Evolutionary conservation across 1,140 invertebrate species (phyloP), one percentile per base, ranked within the genome.

Genomic region (Pissodes strobi): DNA sequence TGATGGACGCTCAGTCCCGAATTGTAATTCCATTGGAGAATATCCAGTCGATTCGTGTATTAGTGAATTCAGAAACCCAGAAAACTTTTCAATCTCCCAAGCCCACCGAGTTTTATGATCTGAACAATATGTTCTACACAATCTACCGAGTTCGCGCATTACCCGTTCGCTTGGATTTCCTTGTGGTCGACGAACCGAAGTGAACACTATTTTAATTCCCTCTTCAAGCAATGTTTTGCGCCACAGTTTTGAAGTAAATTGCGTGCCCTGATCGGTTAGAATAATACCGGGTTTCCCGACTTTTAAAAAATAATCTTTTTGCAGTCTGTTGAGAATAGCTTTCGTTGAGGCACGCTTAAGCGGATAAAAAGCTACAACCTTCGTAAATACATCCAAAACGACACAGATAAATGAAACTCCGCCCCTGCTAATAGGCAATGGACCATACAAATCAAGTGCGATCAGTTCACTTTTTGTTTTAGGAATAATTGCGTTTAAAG

Each of bases 361-460:
- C n/a, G n/a, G n/a, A n/a, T n/a, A n/a, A n/a, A n/a, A n/a, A n/a
- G n/a, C n/a, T n/a, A n/a, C n/a, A n/a, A n/a, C n/a, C n/a, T n/a
- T n/a, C n/a, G n/a, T n/a, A n/a, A n/a, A n/a, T n/a, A n/a, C n/a
- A n/a, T n/a, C n/a, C n/a, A n/a, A n/a, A n/a, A n/a, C n/a, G n/a
- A n/a, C n/a, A n/a, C 25, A 58, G 4, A 78, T 68, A 48, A 72
- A 73, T 6, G 18, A 60, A 6, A 49, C 19, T 1, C 73, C 72
- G 15, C 64, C 69, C 10, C 46, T 62, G 0, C 67, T 56, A 10
- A 21, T 58, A 8, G 72, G 70, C n/a, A 76, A 37, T 5, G 73
- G 73, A 10, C 74, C 74, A 61, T 64, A 74, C 39, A 68, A 70
- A 57, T 78, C 72, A 0, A 70, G 52, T 41, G 72, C 70, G 1